Evolutionary conservation across 2,888 invertebrate species (phyloP).

Genomic region (Ophonus ardosiacus): DNA sequence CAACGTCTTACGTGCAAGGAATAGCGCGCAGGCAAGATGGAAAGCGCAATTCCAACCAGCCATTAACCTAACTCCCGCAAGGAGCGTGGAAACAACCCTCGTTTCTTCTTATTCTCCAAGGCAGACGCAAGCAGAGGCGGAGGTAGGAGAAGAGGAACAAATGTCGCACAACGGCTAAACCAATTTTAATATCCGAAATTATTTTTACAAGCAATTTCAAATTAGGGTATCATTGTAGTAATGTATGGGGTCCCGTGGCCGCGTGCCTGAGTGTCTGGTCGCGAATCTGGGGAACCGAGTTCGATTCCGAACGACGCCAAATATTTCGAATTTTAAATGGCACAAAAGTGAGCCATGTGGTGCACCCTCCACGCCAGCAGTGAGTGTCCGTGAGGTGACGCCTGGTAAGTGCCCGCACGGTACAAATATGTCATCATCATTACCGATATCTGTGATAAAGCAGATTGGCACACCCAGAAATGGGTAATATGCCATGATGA

Average conservation of each 20-base stretch:
- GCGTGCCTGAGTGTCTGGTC: no score
- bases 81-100: conserved; percentile 68
- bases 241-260: neutral
- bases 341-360: no score
- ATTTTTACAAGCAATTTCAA: neutral
- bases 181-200: neutral
- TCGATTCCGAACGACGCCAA: no score
- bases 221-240: neutral
- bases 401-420: no score
- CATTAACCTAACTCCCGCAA: conserved; percentile 83
- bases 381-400: no score
- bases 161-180: neutral
- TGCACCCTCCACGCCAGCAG: no score
- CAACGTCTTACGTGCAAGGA: conserved; percentile 76
- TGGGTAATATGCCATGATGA: no score
- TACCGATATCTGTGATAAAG: no score
- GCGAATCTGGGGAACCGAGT: no score
- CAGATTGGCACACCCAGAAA: no score
- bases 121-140: conserved; percentile 21
- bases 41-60: conserved; percentile 85
- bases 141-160: neutral
- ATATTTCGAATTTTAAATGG: no score
- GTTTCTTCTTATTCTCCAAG: conserved; percentile 67
- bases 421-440: no score
- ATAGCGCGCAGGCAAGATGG: conserved; percentile 79